Evolutionary conservation across 2,797 vertebrate species (phyloP).

Genomic region (Erethizon dorsatum): DNA sequence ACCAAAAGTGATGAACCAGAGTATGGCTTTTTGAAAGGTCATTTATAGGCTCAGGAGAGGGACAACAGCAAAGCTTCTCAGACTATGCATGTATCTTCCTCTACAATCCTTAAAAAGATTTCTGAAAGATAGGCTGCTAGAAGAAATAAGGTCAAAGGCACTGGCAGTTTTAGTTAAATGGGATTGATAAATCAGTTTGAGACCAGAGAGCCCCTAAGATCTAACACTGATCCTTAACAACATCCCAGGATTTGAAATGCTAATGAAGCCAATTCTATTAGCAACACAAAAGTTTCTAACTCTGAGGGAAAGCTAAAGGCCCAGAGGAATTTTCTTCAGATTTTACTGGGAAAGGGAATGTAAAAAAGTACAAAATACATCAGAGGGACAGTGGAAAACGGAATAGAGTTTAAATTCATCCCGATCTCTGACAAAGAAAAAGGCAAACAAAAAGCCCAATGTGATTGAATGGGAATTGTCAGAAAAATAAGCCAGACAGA

Average conservation of each 20-base stretch:
- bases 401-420: slow-evolving; percentile 58
- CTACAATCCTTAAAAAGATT: slow-evolving; percentile 57
- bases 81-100: background rate
- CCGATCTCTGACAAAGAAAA: slow-evolving; percentile 61
- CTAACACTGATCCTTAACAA: slow-evolving; percentile 30
- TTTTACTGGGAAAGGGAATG: slow-evolving; percentile 53
- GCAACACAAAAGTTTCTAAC: slow-evolving; percentile 78
- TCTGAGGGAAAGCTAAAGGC: slow-evolving; percentile 61
- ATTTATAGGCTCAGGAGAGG: background rate
- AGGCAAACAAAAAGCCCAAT: slow-evolving; percentile 50
- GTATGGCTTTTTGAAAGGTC: background rate
- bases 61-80: slow-evolving; percentile 7
- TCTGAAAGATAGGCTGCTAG: background rate
- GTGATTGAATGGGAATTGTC: background rate
- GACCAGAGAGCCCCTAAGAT: background rate
- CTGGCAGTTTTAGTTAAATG: slow-evolving; percentile 48
- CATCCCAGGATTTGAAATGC: slow-evolving; percentile 73
- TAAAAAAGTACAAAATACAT: slow-evolving; percentile 70
- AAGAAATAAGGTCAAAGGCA: slow-evolving; percentile 67
- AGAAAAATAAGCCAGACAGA: slow-evolving; percentile 12
- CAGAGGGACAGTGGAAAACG: background rate
- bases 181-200: slow-evolving; percentile 34
- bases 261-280: slow-evolving; percentile 70
- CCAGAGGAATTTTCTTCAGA: slow-evolving; percentile 73
- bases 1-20: background rate